Base-by-base conservation (phyloP, 2,797 vertebrate genomes). In the Malacoraja senta region DNA sequence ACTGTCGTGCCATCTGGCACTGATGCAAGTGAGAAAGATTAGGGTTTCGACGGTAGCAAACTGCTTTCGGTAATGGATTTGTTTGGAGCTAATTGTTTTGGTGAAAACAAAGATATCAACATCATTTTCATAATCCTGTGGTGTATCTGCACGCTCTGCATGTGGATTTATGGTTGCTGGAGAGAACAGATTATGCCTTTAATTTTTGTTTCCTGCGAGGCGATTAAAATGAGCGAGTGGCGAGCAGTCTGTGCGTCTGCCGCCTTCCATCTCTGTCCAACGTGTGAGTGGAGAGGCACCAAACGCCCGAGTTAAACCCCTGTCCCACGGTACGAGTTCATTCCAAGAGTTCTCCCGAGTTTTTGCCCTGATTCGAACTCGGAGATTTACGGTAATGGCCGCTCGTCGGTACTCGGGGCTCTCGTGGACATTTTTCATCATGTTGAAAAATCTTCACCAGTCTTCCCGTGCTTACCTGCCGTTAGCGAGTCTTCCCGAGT, bases 11-110 rank as follows among this genome's bases (percentile, higher is more conserved):
- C 90, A 92, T 92, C 71, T 74, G 90, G 68, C 44, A 44, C 32
- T 15, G 29, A 92, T 76, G 72, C 65, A 92, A 92, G 38, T 58
- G 71, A 92, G 71, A 53, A 92, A 53, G 26, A 26, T 92, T 92
- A 76, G 90, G 8, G 71, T 53, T 74, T 76, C 29, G 53, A 15
- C 24, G 58, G 71, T 74, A 92, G 71, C 84, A 65, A 88, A 88
- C 84, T 35, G 63, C 9, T 68, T 1, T 88, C n/a, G 7, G 29
- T 29, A 74, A 74, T 92, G 68, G 71, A 53, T 92, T 91, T 92
- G 26, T 92, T 53, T 91, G 35, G 4, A 74, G 72, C 68, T 91
- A 91, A 91, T 74, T 74, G 38, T 53, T 72, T 74, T 74, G 68
- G 68, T 38, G 72, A 74, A 74, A 26, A 91, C 90, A 74, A 91